Conservation (phyloP, 1,140 invertebrate species). For the Scaptodrosophila lebanonensis region DNA sequence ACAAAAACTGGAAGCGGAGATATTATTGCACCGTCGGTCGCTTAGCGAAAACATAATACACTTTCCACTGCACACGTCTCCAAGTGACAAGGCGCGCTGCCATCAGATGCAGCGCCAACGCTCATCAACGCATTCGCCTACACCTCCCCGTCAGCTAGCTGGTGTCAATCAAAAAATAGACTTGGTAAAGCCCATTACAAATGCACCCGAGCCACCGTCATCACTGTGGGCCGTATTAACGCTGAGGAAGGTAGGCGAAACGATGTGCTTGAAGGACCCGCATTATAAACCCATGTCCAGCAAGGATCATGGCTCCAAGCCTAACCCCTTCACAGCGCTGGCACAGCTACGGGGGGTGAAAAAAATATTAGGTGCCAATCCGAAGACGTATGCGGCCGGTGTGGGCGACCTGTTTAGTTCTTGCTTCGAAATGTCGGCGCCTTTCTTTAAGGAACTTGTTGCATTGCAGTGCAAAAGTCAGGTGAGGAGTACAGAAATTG, state of each 20-base stretch:
- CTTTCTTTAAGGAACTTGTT: slow-evolving; percentile 77
- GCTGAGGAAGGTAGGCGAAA: slow-evolving; percentile 83
- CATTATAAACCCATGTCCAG: slow-evolving; percentile 83
- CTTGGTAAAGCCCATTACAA: slow-evolving; percentile 8
- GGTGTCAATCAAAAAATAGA: not conserved
- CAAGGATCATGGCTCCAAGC: slow-evolving; percentile 76
- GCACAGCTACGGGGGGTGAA: slow-evolving; percentile 84
- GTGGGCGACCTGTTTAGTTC: slow-evolving; percentile 83
- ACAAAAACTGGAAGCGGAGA: slow-evolving; percentile 76
- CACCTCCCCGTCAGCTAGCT: slow-evolving; percentile 51
- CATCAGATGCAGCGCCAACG: slow-evolving; percentile 79
- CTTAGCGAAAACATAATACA: slow-evolving; percentile 83
- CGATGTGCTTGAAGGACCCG: slow-evolving; percentile 88
- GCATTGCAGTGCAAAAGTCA: slow-evolving; percentile 47
- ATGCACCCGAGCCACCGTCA: slow-evolving; percentile 45
- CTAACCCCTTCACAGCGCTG: slow-evolving; percentile 85
- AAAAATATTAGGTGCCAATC: slow-evolving; percentile 84
- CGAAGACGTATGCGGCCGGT: slow-evolving; percentile 76
- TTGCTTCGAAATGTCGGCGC: slow-evolving; percentile 85
- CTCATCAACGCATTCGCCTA: slow-evolving; percentile 67
- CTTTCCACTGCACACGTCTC: slow-evolving; percentile 78
- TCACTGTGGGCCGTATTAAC: slow-evolving; percentile 77
- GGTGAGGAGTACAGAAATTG: slow-evolving; percentile 15
- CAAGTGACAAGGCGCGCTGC: slow-evolving; percentile 86
- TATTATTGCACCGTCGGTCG: slow-evolving; percentile 80